Percentiles rank a stretch among this genome's conserved stretches.
Conservation (phyloP, 2,113 vertebrate species). For the Phalacrocorax brasilianus region DNA sequence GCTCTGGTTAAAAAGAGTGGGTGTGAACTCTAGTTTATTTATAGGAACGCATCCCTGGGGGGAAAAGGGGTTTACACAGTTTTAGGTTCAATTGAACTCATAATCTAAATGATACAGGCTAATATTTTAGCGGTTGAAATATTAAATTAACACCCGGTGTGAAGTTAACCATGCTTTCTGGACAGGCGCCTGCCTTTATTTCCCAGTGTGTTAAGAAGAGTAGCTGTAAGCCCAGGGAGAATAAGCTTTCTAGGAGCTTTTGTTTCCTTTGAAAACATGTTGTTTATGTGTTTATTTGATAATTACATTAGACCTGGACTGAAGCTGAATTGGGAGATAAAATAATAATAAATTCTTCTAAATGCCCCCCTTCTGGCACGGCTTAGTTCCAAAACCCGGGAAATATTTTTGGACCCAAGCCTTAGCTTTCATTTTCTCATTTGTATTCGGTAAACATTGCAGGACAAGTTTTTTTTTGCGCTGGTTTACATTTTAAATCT, state of each 20-base stretch:
- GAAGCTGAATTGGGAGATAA: constrained; percentile 34
- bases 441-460: constrained; percentile 22
- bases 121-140: constrained; percentile 71
- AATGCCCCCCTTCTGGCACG: not conserved
- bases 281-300: constrained; percentile 53
- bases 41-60: constrained; percentile 62
- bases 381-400: constrained; percentile 3
- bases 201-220: constrained; percentile 15
- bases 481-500: constrained; percentile 1
- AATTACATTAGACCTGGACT: constrained; percentile 48
- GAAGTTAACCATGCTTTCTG: constrained; percentile 60
- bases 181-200: constrained; percentile 27
- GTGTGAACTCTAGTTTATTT: constrained; percentile 75
- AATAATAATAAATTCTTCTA: constrained; percentile 49
- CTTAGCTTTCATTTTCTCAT: constrained; percentile 33
- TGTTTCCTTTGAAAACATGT: constrained; percentile 40
- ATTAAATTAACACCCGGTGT: constrained; percentile 61
- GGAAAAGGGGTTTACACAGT: constrained; percentile 60
- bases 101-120: constrained; percentile 65
- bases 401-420: constrained; percentile 32
- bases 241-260: constrained; percentile 52
- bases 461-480: not conserved
- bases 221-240: constrained; percentile 40
- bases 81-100: constrained; percentile 68
- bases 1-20: constrained; percentile 69